Percentiles rank a stretch among this genome's conserved stretches.
phyloP scores from a whole-genome alignment of 2,888 invertebrate genomes.

The Xanthia togata region DNA sequence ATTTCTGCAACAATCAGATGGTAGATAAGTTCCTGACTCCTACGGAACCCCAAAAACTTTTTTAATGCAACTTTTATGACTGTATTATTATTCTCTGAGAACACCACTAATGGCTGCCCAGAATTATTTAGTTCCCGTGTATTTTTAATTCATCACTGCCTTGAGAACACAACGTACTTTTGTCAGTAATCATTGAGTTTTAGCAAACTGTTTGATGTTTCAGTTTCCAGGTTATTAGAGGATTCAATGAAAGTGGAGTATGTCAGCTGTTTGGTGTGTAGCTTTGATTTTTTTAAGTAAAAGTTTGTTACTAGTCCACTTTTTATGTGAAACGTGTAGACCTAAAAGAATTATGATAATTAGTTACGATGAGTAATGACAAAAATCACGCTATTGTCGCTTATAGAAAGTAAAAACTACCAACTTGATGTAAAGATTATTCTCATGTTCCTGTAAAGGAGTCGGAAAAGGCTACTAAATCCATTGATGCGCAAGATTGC shows the following conservation, averaged over 20 bases:
- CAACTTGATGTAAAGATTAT: neutral
- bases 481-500: no score
- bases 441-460: no score
- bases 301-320: neutral
- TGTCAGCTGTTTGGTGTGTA: slow-evolving; percentile 31
- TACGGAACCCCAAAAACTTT: slow-evolving; percentile 50
- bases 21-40: neutral
- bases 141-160: slow-evolving; percentile 47
- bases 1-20: neutral
- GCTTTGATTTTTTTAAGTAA: slow-evolving; percentile 3
- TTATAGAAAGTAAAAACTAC: neutral
- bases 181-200: slow-evolving; percentile 51
- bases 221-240: slow-evolving; percentile 49
- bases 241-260: slow-evolving; percentile 48
- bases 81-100: slow-evolving; percentile 60
- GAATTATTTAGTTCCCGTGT: slow-evolving; percentile 59
- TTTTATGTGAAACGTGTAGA: neutral
- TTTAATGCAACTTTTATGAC: slow-evolving; percentile 61
- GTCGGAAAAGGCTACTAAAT: no score
- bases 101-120: slow-evolving; percentile 42
- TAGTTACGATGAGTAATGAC: neutral
- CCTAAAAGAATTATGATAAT: neutral
- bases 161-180: slow-evolving; percentile 51
- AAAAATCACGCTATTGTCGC: neutral
- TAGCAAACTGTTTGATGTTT: slow-evolving; percentile 48